Evolutionary conservation across 2,888 invertebrate species (phyloP), one percentile per base, ranked within the genome.

Genomic region (Stomorhina lunata): DNA sequence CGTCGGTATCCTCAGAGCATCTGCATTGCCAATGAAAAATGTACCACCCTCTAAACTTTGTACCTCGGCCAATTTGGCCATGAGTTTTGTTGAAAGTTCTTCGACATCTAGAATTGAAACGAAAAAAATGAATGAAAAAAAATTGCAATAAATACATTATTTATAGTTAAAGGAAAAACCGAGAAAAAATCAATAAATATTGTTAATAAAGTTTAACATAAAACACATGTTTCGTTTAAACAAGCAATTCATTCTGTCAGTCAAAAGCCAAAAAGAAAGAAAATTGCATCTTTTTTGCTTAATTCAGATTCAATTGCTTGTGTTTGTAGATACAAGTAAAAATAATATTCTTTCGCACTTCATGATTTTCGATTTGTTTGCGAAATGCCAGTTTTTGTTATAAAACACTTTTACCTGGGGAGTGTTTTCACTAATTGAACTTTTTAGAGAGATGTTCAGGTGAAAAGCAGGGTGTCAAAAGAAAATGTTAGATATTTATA

Each of bases 11-110:
- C 89, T 87, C 83, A 91, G 85, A 66, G 90, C 90, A 84, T 90
- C 91, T 75, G 90, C 90, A 85, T 90, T 91, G 86, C 91, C 91
- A 85, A 91, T 90, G 82, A 91, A 90, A 84, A 91, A 91, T 83
- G 90, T 91, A 83, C 91, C 90, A 83, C 90, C 91, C 80, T 91
- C 91, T 81, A 90, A 87, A 81, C 90, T 90, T 87, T 91, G 91
- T 79, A 91, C 91, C 85, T 91, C 90, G 40, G 91, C 91, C 85
- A 91, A 87, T 85, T 90, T 90, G 75, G 91, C 91, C 91, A 91
- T 91, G 84, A 91, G 88, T 85, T 91, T 91, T 37, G 91, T 91
- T 85, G 91, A 91, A 86, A 91, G 87, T 86, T 91, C 91, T 87
- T 91, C 91, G 85, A 91, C 91, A 89, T 91, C 91, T 91, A 87